Evolutionary conservation across 2,113 vertebrate genomes (phyloP).

Genomic region (Alectura lathami): DNA sequence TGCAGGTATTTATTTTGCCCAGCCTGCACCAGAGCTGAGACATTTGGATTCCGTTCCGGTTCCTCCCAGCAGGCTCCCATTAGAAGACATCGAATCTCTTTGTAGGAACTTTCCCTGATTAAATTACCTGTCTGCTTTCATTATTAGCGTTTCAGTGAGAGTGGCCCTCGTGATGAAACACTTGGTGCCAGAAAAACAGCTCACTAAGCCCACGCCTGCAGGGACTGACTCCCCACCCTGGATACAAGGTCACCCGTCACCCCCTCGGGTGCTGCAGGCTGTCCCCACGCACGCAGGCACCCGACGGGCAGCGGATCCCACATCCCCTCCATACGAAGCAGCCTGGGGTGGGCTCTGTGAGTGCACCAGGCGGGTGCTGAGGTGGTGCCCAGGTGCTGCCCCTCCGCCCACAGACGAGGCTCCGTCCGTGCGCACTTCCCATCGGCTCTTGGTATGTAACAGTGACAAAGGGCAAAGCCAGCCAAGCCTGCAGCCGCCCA

Average conservation of each 20-base stretch:
- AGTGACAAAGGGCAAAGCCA: not conserved
- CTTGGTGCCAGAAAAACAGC: conserved; percentile 18
- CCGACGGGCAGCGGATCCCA: not conserved
- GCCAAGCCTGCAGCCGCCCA: not conserved
- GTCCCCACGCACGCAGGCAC: accelerated
- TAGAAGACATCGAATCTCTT: not conserved
- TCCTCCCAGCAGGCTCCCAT: conserved; percentile 27
- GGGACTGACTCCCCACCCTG: not conserved
- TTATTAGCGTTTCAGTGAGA: conserved; percentile 13
- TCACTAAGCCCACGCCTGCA: not conserved
- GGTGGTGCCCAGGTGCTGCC: not conserved
- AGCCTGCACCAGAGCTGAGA: not conserved
- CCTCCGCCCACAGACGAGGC: not conserved
- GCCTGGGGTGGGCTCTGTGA: not conserved
- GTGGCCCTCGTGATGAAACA: conserved; percentile 5
- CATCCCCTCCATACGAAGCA: not conserved
- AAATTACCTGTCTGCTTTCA: conserved; percentile 67
- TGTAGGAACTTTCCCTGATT: conserved; percentile 57
- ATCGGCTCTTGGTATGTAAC: not conserved
- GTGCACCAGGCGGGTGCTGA: accelerated
- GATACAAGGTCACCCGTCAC: not conserved
- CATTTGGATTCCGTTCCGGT: not conserved
- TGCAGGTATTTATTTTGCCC: not conserved
- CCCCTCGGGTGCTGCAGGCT: not conserved
- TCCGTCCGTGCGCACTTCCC: accelerated